These are phyloP conservation scores for Aspidiotus rigidus DNA, from an alignment of 2,888 invertebrate species.

Conservation along the genomic window DNA sequence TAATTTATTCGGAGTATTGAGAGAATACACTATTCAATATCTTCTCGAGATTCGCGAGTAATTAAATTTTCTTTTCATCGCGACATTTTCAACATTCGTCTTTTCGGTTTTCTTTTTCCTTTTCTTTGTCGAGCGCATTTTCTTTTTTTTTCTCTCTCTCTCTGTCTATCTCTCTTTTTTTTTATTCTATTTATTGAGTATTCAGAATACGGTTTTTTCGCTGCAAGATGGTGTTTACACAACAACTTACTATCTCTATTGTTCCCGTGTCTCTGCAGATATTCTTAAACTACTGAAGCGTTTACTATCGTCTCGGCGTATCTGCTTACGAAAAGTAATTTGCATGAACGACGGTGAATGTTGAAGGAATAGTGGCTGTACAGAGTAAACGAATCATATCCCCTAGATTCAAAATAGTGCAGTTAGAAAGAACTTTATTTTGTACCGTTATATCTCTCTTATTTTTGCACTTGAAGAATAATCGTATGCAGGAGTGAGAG, in stretches of 20 bases:
- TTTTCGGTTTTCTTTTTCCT: not conserved
- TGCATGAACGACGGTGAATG: slow-evolving; percentile 15
- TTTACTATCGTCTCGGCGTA: slow-evolving; percentile 20
- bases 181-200: not conserved
- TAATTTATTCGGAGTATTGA: not conserved
- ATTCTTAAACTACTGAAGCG: slow-evolving; percentile 21
- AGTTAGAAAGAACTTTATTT: slow-evolving; percentile 6
- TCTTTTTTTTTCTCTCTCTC: not conserved
- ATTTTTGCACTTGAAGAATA: not conserved
- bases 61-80: not conserved
- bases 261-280: slow-evolving; percentile 8
- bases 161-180: slow-evolving; percentile 7
- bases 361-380: not conserved
- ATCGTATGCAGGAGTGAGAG: not conserved
- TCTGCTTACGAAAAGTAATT: slow-evolving; percentile 24
- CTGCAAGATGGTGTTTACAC: slow-evolving; percentile 9
- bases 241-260: slow-evolving; percentile 9
- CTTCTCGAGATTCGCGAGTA: not conserved
- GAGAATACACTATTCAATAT: too few species aligned
- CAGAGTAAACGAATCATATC: slow-evolving; percentile 23
- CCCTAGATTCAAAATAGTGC: slow-evolving; percentile 1
- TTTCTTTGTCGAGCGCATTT: not conserved
- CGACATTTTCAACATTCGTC: slow-evolving; percentile 1
- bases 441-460: not conserved
- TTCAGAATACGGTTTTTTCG: slow-evolving; percentile 1